Evolutionary conservation across 23 tunicate species (phyloP), one percentile per base, ranked within the genome.

Genomic region (Ciona savignyi): DNA sequence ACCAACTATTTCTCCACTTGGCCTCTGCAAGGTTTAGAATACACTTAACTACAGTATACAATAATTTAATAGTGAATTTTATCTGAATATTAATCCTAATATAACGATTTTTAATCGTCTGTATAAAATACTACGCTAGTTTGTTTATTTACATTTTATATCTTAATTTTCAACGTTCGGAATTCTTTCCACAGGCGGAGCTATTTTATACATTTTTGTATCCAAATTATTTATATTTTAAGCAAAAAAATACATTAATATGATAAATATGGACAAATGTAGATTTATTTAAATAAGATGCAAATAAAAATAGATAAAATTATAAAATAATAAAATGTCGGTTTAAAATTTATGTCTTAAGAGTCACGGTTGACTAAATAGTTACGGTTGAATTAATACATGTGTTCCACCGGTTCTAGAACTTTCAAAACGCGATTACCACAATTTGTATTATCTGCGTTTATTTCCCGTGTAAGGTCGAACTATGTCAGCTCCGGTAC

Each of bases 401-500:
- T 42, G 56, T 42, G 56, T 9, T 42, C 15, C 15, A 42, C 56
- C 56, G 56, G 9, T 42, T 42, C 56, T 42, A 42, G 56, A 42
- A 42, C 56, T 6, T 42, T 42, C 56, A 42, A 42, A 42, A 6
- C 56, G 56, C 9, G 56, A 15, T 9, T 42, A 6, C 56, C 15
- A 42, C 56, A 42, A 42, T 42, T 42, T 9, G 56, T 15, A 42
- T 42, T 42, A 42, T 42, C 56, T 42, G 56, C 9, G 15, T n/a
- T n/a, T n/a, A n/a, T n/a, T n/a, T n/a, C n/a, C n/a, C 56, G 15
- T 9, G 15, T 15, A 42, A 15, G 15, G 15, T 15, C 9, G 56
- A 42, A 42, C 15, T 15, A 72, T 72, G 78, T 72, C 88, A 11
- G 88, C 88, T 9, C 88, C 88, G 34, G 75, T 83, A 0, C 75